Evolutionary conservation across 92 coral and sea anemone species (phyloP), one percentile per base, ranked within the genome.

Genomic region (Palythoa grandiflora): DNA sequence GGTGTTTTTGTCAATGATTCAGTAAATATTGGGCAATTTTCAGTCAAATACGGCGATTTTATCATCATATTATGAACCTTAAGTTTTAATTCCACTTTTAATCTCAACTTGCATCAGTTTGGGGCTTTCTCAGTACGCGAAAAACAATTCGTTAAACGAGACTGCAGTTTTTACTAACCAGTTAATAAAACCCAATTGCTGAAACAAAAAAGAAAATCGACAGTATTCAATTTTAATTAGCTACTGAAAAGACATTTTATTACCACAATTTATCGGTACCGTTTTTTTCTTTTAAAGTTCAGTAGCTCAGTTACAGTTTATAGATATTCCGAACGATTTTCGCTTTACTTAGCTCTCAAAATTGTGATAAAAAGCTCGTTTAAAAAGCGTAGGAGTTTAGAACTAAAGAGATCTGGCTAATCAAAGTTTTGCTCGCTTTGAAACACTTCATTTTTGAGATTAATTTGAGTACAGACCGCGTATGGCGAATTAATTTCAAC

Each of bases 211-310:
- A 44, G 75, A 81, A 38, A 80, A 48, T 20, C 86, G 61, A 51
- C 35, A 57, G 52, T 81, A 39, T 80, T 63, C 36, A 81, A 81
- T 81, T 40, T 65, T 81, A 81, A 81, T 81, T 50, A 81, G 74
- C 59, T 21, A 81, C 40, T 65, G 85, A 79, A 80, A 80, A 38
- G 21, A 16, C 38, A 9, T 63, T 57, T 79, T 79, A 38, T 38
- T 60, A 61, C 47, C 72, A 60, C 70, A 21, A n/a, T 14, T 66
- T 65, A 4, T 38, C 3, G 74, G 75, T 52, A 38, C 71, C 73
- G 65, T 47, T 51, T 65, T n/a, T 81, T 38, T 20, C 66, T 79
- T 38, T 79, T 60, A 50, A 47, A 39, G 59, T 10, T 63, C 9
- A 63, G 20, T 19, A 21, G 50, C 3, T 53, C 36, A 14, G 68